Evolutionary conservation across 2,113 vertebrate species (phyloP).

Genomic region (Pao palembangensis): DNA sequence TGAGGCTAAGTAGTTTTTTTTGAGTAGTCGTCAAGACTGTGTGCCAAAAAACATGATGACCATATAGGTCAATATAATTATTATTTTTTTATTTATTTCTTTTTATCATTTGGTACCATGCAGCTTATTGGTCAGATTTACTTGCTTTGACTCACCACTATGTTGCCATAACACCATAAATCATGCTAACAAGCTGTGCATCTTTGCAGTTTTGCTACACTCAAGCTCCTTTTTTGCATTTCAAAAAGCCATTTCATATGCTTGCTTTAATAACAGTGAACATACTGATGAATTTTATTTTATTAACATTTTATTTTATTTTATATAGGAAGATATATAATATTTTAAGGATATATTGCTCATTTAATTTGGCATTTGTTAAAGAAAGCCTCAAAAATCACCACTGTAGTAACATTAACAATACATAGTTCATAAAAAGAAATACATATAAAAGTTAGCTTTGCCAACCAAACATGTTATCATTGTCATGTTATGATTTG

Average conservation of each 20-base stretch:
- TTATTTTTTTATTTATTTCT: no score
- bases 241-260: background rate
- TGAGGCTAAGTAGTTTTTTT: conserved; percentile 44
- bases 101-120: no score
- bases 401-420: no score
- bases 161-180: background rate
- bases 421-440: no score
- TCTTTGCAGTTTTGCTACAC: no score
- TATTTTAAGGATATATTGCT: no score
- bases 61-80: background rate
- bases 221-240: background rate
- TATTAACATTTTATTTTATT: background rate
- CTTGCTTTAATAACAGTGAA: background rate
- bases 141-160: background rate
- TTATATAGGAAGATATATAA: background rate
- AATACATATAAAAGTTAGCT: background rate
- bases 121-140: background rate
- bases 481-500: background rate
- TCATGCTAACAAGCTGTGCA: background rate
- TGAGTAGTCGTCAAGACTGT: conserved; percentile 15
- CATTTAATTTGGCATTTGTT: no score
- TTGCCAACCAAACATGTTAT: background rate
- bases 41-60: background rate
- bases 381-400: no score
- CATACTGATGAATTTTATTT: no score